Evolutionary conservation across 2,888 invertebrate species (phyloP), one percentile per base, ranked within the genome.

Genomic region (Phlogophora meticulosa): DNA sequence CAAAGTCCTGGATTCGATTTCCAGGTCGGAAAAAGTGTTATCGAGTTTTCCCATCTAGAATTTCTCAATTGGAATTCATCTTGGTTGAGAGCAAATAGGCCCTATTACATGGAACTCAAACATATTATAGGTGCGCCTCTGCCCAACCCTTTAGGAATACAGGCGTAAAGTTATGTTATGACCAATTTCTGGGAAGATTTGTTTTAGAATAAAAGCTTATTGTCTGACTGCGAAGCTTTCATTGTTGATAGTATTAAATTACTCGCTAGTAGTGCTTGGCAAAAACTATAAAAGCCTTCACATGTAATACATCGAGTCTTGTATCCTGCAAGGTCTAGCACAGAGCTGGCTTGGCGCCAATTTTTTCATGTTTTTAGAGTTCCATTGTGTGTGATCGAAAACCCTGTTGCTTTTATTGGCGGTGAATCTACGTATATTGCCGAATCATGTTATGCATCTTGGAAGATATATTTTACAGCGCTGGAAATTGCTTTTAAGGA

Each of bases 301-400:
- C 87, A 85, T 89, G 87, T 89, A 87, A 90, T 91, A 90, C 91
- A 88, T 87, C 82, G 85, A 78, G 80, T 53, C 81, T 83, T 84
- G 85, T 87, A 85, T 86, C 85, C 80, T 85, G 80, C 79, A 76
- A 83, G 82, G 28, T 82, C 69, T 76, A 70, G 77, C 82, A 64
- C 67, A 73, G 70, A 56, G 76, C 82, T 94, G 94, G 94, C 92
- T 40, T 62, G 55, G 28, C 15, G 90, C 94, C 94, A 94, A 89
- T 87, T 87, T 88, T 88, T 87, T 88, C 85, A 87, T 87, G 68
- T 90, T 90, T 65, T 88, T 90, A 70, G 85, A 82, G 83, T 79
- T 84, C 85, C 79, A 72, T 76, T 79, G 77, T 78, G 53, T 60
- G 62, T 64, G 76, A 78, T 71, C 51, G 74, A 82, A 86, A 84